Percentiles rank a stretch among this genome's conserved stretches.
These are phyloP conservation scores for Cantharis nigra DNA, from an alignment of 2,888 invertebrate genomes.

Conservation along the genomic window DNA sequence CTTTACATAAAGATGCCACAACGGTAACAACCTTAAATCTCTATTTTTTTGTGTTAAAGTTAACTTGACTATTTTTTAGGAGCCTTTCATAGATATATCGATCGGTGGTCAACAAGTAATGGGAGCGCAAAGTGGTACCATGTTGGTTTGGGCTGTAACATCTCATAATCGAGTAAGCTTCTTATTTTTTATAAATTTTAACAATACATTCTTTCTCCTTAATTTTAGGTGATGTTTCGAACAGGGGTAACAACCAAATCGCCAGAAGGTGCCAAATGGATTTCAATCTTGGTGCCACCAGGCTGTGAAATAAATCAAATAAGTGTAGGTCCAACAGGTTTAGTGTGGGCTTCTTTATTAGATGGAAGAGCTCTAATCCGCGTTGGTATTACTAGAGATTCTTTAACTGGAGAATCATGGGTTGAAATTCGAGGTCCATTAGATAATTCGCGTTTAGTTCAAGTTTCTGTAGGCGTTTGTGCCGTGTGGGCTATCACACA, in stretches of 20 bases:
- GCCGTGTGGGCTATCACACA: constrained; percentile 81
- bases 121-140: constrained; percentile 73
- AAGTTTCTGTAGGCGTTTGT: constrained; percentile 82
- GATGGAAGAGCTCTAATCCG: constrained; percentile 83
- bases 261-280: constrained; percentile 90
- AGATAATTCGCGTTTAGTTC: constrained; percentile 70
- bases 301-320: constrained; percentile 85
- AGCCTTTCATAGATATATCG: constrained; percentile 90
- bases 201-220: not conserved
- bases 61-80: constrained; percentile 57
- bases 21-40: constrained; percentile 55
- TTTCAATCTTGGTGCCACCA: constrained; percentile 73
- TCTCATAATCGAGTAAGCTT: constrained; percentile 78
- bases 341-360: constrained; percentile 86
- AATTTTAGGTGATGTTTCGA: constrained; percentile 76
- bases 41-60: not conserved
- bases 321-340: constrained; percentile 82
- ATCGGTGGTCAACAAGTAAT: constrained; percentile 85
- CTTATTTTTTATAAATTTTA: not conserved
- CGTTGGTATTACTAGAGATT: constrained; percentile 80
- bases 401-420: constrained; percentile 71
- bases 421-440: constrained; percentile 78
- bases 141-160: constrained; percentile 92
- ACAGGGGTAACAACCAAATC: constrained; percentile 78
- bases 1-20: constrained; percentile 86